Evolutionary conservation across 92 coral and sea anemone genomes (phyloP), one percentile per base, ranked within the genome.

Genomic region (Muricea muricata): DNA sequence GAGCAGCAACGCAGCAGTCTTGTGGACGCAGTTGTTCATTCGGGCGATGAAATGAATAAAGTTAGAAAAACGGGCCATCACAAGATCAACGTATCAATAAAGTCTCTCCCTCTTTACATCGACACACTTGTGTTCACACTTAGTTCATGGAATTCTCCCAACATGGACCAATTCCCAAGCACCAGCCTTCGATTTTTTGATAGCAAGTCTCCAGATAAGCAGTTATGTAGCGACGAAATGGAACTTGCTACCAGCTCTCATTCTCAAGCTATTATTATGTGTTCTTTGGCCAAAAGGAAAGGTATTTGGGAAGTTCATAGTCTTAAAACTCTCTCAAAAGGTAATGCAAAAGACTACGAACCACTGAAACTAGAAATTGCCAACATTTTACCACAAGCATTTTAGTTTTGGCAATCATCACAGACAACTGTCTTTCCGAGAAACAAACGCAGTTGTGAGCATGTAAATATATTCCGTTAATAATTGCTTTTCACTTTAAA

Each of bases 221-320:
- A 95, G 87, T 92, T 93, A 17, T 95, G 98, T 46, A 92, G 92
- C 72, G 95, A 93, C 32, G 71, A 80, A 32, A 89, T 95, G 98
- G 29, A 73, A 3, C 91, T 91, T 65, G 98, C 98, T 0, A 95
- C 98, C n/a, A n/a, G n/a, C n/a, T n/a, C n/a, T 14, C 33, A 90
- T 28, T 95, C 98, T 18, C 98, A 95, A 80, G 98, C 98, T 30
- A 88, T 95, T 15, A 91, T 95, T 79, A 95, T 95, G 98, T 93
- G 98, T 84, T 85, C 91, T 66, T 75, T 91, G 65, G 91, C 90
- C 45, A 95, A 86, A 41, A 86, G 90, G 11, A 86, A 87, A 45
- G 95, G 93, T 7, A 52, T 30, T 0, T 95, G 98, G 98, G 89
- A 93, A 80, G 97, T 95, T 6, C 90, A 80, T 61, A 93, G 98